Conservation (phyloP, 2,797 vertebrate species). For the Hozukius guyotensis region DNA sequence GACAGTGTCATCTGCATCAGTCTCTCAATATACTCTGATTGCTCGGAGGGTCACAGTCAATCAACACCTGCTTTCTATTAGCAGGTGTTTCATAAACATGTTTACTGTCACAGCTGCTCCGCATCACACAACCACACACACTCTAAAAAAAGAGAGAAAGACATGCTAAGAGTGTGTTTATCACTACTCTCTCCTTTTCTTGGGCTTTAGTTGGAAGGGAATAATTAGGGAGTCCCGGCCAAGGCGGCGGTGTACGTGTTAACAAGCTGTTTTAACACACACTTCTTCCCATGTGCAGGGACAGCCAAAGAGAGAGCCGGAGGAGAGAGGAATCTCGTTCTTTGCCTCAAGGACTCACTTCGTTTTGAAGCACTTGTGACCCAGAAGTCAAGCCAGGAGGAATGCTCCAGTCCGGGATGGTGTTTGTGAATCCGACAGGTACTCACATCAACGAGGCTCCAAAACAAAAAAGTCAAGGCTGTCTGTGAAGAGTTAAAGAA, state of each 20-base stretch:
- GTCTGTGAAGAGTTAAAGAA: neutral
- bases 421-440: constrained; percentile 2
- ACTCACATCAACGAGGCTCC: neutral
- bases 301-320: constrained; percentile 10
- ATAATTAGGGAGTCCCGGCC: constrained; percentile 64
- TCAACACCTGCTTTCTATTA: constrained; percentile 93
- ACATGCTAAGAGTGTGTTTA: constrained; percentile 52
- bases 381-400: neutral
- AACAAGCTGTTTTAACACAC: constrained; percentile 77
- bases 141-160: neutral
- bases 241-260: constrained; percentile 64
- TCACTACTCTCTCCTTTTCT: constrained; percentile 45
- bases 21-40: constrained; percentile 53
- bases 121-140: constrained; percentile 79
- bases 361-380: constrained; percentile 31
- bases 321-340: constrained; percentile 28
- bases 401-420: neutral
- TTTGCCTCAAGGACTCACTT: constrained; percentile 41
- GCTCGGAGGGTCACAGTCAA: constrained; percentile 81
- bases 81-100: constrained; percentile 88
- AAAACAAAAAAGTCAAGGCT: neutral
- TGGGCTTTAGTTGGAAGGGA: constrained; percentile 59
- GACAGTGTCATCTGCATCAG: neutral
- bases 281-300: constrained; percentile 35
- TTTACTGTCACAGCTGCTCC: constrained; percentile 95